Evolutionary conservation across 2,113 vertebrate species (phyloP).

Genomic region (Otis tarda): DNA sequence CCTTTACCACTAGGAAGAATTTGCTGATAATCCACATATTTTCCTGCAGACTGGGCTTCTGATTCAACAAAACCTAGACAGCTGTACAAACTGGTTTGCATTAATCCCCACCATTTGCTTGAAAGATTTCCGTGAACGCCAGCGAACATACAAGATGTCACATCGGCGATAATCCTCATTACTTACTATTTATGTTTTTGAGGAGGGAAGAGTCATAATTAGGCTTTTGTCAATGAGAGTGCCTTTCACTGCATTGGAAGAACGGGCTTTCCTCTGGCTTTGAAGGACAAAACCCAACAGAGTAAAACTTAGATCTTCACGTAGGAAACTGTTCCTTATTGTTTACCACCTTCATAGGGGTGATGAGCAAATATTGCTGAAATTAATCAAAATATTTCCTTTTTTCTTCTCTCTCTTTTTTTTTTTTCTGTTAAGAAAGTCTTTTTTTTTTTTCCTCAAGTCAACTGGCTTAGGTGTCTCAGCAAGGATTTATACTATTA

Average conservation of each 20-base stretch:
- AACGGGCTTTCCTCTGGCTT: background rate
- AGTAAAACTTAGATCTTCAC: background rate
- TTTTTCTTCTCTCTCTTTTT: background rate
- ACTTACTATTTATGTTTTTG: background rate
- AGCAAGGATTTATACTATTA: background rate
- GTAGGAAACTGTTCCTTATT: background rate
- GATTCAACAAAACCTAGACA: slow-evolving; percentile 20
- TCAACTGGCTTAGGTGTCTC: background rate
- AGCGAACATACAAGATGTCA: background rate
- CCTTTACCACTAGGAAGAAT: background rate
- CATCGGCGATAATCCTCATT: background rate
- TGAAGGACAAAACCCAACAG: background rate
- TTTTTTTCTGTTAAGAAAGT: background rate
- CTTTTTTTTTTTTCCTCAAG: background rate
- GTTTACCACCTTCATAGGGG: background rate
- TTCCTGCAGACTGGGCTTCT: slow-evolving; percentile 12
- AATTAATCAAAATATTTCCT: background rate
- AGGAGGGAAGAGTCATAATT: background rate
- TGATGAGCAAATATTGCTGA: background rate
- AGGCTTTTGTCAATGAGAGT: background rate
- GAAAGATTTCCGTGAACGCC: background rate
- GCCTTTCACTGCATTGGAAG: background rate
- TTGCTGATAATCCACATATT: slow-evolving; percentile 25
- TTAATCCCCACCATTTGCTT: slow-evolving; percentile 32
- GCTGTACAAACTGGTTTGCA: slow-evolving; percentile 36